These are phyloP conservation scores for Ichneumon xanthorius DNA, from an alignment of 2,888 invertebrate species.

Conservation along the genomic window DNA sequence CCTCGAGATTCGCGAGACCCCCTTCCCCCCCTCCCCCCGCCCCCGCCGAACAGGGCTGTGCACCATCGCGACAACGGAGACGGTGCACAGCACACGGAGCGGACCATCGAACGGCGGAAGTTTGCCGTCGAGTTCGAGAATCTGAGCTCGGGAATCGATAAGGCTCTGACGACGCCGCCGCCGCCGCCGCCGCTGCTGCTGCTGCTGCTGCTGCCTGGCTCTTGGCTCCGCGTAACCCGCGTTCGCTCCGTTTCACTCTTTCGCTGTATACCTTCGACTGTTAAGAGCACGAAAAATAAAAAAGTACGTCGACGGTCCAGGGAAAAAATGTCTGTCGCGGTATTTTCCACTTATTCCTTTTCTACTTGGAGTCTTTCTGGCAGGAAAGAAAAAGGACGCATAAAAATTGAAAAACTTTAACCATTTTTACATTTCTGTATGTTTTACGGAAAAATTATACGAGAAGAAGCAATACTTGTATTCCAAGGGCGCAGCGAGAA, in stretches of 20 bases:
- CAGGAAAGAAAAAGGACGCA: too few relatives aligned
- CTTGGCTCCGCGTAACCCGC: slow-evolving; percentile 44
- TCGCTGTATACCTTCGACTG: slow-evolving; percentile 35
- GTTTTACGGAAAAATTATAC: too few relatives aligned
- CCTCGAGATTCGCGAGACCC: slow-evolving; percentile 59
- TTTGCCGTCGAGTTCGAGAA: slow-evolving; percentile 71
- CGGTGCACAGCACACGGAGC: slow-evolving; percentile 42
- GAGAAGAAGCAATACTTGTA: too few relatives aligned
- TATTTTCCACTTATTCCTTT: not conserved
- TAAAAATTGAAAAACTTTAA: too few relatives aligned
- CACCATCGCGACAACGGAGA: slow-evolving; percentile 57
- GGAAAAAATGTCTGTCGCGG: not conserved
- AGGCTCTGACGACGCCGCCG: slow-evolving; percentile 56
- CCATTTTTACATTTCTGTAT: too few relatives aligned
- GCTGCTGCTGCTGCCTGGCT: slow-evolving; percentile 24
- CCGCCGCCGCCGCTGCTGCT: slow-evolving; percentile 16
- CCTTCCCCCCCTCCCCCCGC: not conserved
- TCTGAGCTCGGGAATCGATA: slow-evolving; percentile 73
- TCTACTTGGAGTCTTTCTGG: not conserved
- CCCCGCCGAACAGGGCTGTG: slow-evolving; percentile 8
- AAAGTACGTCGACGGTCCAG: not conserved
- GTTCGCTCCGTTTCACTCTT: slow-evolving; percentile 28
- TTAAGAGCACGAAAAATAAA: not conserved
- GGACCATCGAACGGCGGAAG: slow-evolving; percentile 70
- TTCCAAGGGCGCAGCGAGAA: too few relatives aligned